Percentiles rank a stretch among this genome's conserved stretches.
Evolutionary conservation across 1,140 invertebrate genomes (phyloP).

Genomic region (Bombus consobrinus): DNA sequence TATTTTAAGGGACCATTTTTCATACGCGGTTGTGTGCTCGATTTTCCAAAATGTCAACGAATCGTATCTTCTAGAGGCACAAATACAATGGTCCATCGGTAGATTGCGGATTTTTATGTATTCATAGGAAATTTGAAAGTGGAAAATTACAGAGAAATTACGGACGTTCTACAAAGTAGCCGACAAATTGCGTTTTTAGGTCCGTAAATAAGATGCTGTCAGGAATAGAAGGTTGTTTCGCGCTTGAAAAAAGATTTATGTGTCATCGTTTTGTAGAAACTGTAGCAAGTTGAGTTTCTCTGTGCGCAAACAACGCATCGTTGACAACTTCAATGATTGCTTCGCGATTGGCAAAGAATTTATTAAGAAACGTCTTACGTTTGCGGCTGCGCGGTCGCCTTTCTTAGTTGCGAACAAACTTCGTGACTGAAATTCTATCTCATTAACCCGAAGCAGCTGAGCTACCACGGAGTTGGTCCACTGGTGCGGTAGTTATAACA

Average conservation of each 20-base stretch:
- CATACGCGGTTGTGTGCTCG: not conserved
- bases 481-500: slow-evolving; percentile 17
- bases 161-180: too few species aligned
- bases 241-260: not conserved
- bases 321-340: not conserved
- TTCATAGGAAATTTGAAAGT: too few species aligned
- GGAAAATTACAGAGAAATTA: too few species aligned
- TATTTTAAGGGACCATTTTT: not conserved
- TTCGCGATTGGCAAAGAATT: not conserved
- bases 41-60: not conserved
- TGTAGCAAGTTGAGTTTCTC: too few species aligned
- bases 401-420: slow-evolving; percentile 46
- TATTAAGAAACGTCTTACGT: not conserved
- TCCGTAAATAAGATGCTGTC: too few species aligned
- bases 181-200: not conserved
- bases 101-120: not conserved
- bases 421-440: slow-evolving; percentile 44
- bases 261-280: too few species aligned
- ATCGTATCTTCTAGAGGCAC: not conserved
- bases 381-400: not conserved
- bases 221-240: not conserved
- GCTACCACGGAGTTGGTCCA: slow-evolving; percentile 43
- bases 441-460: slow-evolving; percentile 48
- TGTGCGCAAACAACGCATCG: too few species aligned
- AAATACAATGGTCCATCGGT: too few species aligned